Evolutionary conservation across 2,797 vertebrate species (phyloP), one percentile per base, ranked within the genome.

Genomic region (Merluccius polli): DNA sequence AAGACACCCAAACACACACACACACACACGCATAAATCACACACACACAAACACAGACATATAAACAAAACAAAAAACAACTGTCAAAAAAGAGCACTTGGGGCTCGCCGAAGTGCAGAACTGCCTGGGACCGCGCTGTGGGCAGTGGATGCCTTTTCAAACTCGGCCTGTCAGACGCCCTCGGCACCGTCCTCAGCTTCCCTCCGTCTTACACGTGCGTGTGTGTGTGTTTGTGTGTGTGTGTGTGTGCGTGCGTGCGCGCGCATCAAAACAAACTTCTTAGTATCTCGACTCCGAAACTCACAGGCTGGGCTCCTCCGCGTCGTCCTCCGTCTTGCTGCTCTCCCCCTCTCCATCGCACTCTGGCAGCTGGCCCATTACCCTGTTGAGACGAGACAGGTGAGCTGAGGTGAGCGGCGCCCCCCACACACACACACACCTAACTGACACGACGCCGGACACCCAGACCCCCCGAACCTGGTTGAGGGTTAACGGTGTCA

Each of bases 331-430:
- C 0, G 95, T 93, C 48, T 93, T 94, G 81, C 78, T 94, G 78
- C 86, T 95, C 72, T 96, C 95, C 87, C 95, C 94, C 83, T 97
- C 96, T 0, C 94, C 91, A 84, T 99, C 98, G 89, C 95, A 97
- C 52, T 94, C 94, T 0, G 97, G 97, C 78, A 99, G 90, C 79
- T 95, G 94, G 79, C 95, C 94, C 97, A 99, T 99, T 80, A 99
- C 91, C 87, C 98, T 99, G 82, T 15, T 72, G 48, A 8, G 30
- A 83, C 32, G 73, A 73, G 13, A 80, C 67, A 10, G 4, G 11
- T 74, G 15, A 65, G 59, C 29, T 21, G 24, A 67, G 29, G n/a
- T 10, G 2, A 52, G 7, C 18, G 4, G 16, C 48, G 3, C 48
- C 48, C 3, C 18, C 48, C 48, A 4, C 18, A 18, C 6, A 13